phyloP scores from a whole-genome alignment of 1,140 invertebrate genomes.

The Hyposmocoma kahamanoa region DNA sequence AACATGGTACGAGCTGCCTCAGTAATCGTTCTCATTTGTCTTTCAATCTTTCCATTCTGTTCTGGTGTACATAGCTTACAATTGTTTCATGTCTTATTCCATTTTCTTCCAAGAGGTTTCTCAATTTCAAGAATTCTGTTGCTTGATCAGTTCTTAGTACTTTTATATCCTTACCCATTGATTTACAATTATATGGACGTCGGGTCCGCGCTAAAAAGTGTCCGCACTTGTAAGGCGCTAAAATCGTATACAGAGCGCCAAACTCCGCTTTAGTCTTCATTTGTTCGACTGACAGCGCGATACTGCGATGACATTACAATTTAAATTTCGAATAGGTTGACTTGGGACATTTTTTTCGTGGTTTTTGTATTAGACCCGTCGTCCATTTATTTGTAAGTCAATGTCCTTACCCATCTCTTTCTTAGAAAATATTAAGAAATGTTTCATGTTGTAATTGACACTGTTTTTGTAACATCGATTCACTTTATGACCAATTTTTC shows the following conservation, averaged over 20 bases:
- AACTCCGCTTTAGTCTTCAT: too few relatives aligned
- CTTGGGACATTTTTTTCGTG: too few relatives aligned
- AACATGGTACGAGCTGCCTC: slow-evolving; percentile 47
- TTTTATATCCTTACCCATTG: slow-evolving; percentile 30
- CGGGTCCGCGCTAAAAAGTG: too few relatives aligned
- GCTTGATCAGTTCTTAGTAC: slow-evolving; percentile 51
- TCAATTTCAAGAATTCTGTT: slow-evolving; percentile 38
- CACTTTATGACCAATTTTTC: too few relatives aligned
- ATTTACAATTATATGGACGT: too few relatives aligned
- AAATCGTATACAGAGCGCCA: too few relatives aligned
- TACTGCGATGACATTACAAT: too few relatives aligned
- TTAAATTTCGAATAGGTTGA: too few relatives aligned
- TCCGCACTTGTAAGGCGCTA: too few relatives aligned
- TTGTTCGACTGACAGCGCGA: too few relatives aligned
- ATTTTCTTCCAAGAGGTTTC: slow-evolving; percentile 14
- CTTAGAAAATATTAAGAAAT: slow-evolving; percentile 15
- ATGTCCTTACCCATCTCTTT: slow-evolving; percentile 32
- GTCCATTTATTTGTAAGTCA: slow-evolving; percentile 40
- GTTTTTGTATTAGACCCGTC: slow-evolving; percentile 47
- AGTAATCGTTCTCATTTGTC: slow-evolving; percentile 44
- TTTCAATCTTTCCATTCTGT: slow-evolving; percentile 57
- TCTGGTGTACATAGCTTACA: slow-evolving; percentile 50
- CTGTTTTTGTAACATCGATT: background rate
- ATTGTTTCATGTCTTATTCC: slow-evolving; percentile 36
- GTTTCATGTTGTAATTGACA: background rate